Conservation (phyloP, 92 coral and sea anemone species). For the Heliopora coerulea region DNA sequence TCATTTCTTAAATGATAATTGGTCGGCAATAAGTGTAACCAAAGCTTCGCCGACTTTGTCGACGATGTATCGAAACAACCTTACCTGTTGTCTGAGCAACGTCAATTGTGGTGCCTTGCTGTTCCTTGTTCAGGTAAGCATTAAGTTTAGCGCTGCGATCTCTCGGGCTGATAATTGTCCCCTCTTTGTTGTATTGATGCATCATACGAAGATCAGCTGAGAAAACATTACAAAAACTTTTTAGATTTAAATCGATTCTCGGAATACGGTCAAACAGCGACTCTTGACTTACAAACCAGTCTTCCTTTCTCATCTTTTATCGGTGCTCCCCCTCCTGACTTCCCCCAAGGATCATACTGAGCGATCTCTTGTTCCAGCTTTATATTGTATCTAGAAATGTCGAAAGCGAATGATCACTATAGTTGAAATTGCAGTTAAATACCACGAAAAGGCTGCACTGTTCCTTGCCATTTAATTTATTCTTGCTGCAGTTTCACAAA, state of each 20-base stretch:
- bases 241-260: background rate
- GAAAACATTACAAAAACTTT: background rate
- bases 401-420: background rate
- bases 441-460: too few species aligned
- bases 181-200: constrained; percentile 76
- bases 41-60: too few species aligned
- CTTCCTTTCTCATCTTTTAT: constrained; percentile 74
- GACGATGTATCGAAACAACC: too few species aligned
- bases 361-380: constrained; percentile 86
- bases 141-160: constrained; percentile 30
- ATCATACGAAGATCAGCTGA: constrained; percentile 74
- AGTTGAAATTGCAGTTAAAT: too few species aligned
- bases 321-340: constrained; percentile 95
- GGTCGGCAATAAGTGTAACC: too few species aligned
- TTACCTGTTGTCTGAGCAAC: background rate
- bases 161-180: constrained; percentile 69
- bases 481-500: too few species aligned
- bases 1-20: too few species aligned
- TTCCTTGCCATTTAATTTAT: too few species aligned
- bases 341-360: constrained; percentile 92
- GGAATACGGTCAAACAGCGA: too few species aligned
- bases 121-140: background rate
- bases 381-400: constrained; percentile 63
- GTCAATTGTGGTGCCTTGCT: background rate
- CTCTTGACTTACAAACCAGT: constrained; percentile 78